These are phyloP conservation scores for Pygoscelis adeliae DNA, from an alignment of 2,113 vertebrate genomes.

Conservation along the genomic window DNA sequence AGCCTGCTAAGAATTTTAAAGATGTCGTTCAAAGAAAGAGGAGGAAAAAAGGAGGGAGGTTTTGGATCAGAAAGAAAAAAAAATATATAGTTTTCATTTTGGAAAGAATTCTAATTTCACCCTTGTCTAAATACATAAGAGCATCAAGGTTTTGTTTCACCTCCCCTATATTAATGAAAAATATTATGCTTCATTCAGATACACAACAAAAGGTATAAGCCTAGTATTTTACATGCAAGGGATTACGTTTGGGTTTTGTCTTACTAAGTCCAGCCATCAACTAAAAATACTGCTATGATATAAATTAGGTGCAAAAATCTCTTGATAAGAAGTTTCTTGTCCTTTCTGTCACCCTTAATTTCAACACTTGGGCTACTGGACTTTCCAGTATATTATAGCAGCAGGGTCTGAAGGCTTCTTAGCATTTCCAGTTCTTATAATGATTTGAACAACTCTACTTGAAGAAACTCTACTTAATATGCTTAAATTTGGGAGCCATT, in stretches of 20 bases:
- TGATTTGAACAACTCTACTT: background rate
- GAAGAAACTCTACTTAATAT: background rate
- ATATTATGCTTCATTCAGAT: background rate
- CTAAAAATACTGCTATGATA: background rate
- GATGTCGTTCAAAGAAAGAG: background rate
- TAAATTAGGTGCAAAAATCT: background rate
- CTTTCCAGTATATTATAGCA: background rate
- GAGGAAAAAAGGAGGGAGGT: background rate
- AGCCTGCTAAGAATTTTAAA: background rate
- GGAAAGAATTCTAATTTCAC: background rate
- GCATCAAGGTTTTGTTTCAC: background rate
- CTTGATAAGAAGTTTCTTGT: background rate
- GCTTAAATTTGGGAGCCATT: background rate
- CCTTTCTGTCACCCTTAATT: background rate
- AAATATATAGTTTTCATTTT: background rate
- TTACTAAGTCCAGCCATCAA: background rate
- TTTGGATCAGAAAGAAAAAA: background rate
- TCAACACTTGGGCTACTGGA: background rate
- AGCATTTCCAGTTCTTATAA: background rate
- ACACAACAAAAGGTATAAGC: background rate
- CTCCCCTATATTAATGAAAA: background rate
- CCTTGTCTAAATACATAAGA: background rate
- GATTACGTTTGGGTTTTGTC: background rate
- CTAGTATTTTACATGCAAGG: background rate
- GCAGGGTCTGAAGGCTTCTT: background rate